Base-by-base conservation (phyloP, 2,113 vertebrate genomes). In the Lota lota region DNA sequence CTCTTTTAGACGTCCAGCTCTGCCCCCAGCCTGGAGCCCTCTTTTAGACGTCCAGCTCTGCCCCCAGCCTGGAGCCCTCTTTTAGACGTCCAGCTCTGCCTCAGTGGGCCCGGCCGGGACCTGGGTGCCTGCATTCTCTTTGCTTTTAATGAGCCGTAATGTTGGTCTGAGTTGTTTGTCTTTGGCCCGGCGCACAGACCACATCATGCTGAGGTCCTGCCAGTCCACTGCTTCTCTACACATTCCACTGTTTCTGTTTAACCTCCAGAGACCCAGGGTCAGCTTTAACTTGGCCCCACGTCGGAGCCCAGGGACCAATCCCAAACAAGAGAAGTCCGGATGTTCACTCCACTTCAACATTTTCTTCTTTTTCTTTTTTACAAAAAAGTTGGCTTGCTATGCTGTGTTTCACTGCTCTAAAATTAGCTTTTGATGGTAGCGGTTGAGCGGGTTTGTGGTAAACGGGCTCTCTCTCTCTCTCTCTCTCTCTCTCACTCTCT, bases 261-360 rank as follows among this genome's bases (percentile, higher is more conserved):
- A 61, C 69, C 51, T 47, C 51, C 56, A 59, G 51, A 74, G 12
- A n/a, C 65, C 16, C 0, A 20, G 61, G 75, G 69, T 72, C 82
- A 67, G 63, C 75, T 76, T 60, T 75, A 47, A 40, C 21, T 3
- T 63, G n/a, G n/a, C 68, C 24, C 5, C 63, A 53, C 36, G 51
- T 56, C 58, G 2, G 63, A 69, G 69, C 70, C 79, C 69, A 68
- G 59, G 70, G 47, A 62, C 67, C 53, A 67, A 73, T 56, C 61
- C 63, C 40, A 64, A 40, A 40, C 36, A 1, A 14, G 40, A 47
- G 40, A 2, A 8, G 7, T 47, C 40, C 40, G 40, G 40, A 47
- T 47, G 40, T 47, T 47, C 40, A 14, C 40, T 14, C 40, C 40
- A 14, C 40, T 47, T 47, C 8, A 1, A 47, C 8, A 47, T 47